Evolutionary conservation across 2,113 vertebrate species (phyloP).

Genomic region (Lathamus discolor): DNA sequence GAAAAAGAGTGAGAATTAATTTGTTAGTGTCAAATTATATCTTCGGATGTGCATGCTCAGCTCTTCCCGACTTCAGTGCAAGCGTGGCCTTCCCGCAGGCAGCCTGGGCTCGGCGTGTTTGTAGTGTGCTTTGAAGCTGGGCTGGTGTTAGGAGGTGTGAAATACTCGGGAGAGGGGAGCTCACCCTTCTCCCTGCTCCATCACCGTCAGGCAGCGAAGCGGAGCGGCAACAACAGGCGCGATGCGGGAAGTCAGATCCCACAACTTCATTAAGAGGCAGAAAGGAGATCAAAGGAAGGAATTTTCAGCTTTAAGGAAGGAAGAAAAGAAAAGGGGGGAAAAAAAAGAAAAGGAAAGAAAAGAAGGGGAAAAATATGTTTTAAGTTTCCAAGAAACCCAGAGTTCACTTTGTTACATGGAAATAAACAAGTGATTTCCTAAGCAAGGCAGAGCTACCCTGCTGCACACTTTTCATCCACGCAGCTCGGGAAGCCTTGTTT

Average conservation of each 20-base stretch:
- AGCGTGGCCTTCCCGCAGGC: neutral
- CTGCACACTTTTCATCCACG: rapidly evolving
- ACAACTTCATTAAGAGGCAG: neutral
- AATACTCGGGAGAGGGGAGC: neutral
- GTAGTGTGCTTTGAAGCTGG: neutral
- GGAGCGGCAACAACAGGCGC: neutral
- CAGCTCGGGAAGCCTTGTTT: rapidly evolving
- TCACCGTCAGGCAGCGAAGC: neutral
- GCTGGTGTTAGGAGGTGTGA: neutral
- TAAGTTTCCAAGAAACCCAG: neutral
- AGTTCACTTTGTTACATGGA: neutral
- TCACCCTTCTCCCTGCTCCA: neutral
- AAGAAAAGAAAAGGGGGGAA: neutral
- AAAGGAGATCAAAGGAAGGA: neutral
- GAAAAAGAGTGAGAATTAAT: neutral
- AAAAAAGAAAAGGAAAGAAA: no score
- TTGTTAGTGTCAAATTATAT: neutral
- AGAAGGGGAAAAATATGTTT: neutral
- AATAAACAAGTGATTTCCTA: neutral
- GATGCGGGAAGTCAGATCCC: neutral
- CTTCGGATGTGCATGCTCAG: neutral
- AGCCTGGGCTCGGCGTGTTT: rapidly evolving
- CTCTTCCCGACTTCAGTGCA: neutral
- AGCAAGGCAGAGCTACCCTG: neutral
- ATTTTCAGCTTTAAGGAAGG: neutral